Conservation (phyloP, 2,797 vertebrate genomes). For the Microctenopoma steveboyesi region DNA sequence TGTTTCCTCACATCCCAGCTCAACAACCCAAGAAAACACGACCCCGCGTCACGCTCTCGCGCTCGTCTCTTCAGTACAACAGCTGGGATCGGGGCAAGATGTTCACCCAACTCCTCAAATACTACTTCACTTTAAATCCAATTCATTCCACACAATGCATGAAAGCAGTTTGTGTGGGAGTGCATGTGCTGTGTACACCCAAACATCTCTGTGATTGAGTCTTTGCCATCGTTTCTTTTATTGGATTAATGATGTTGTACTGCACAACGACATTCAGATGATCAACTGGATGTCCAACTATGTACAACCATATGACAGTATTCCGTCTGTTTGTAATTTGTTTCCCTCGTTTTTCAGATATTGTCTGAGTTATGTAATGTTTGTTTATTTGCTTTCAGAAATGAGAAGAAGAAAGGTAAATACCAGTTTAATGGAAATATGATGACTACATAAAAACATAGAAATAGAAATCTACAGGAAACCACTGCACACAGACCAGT, state of each 20-base stretch:
- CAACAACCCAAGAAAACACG: background rate
- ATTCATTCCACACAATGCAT: background rate
- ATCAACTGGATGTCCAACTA: background rate
- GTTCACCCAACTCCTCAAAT: background rate
- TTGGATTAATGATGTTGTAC: background rate
- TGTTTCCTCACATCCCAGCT: slow-evolving; percentile 39
- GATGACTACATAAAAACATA: no score
- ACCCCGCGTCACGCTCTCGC: slow-evolving; percentile 25
- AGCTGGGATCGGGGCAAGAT: slow-evolving; percentile 5
- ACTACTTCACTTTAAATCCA: background rate
- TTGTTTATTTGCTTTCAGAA: no score
- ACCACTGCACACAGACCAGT: no score
- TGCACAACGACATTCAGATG: background rate
- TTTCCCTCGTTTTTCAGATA: background rate
- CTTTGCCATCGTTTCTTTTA: background rate
- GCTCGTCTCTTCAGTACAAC: slow-evolving; percentile 20
- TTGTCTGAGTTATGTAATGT: background rate
- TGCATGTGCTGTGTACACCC: background rate
- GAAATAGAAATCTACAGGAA: no score
- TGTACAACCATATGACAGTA: background rate
- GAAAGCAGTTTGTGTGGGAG: background rate
- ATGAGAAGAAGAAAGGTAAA: no score
- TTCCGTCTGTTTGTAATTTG: background rate
- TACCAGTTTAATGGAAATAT: no score
- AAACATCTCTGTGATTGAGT: background rate